These are phyloP conservation scores for Drosophila nr. perissopoda DNA, from an alignment of 2,888 invertebrate species.

Conservation along the genomic window DNA sequence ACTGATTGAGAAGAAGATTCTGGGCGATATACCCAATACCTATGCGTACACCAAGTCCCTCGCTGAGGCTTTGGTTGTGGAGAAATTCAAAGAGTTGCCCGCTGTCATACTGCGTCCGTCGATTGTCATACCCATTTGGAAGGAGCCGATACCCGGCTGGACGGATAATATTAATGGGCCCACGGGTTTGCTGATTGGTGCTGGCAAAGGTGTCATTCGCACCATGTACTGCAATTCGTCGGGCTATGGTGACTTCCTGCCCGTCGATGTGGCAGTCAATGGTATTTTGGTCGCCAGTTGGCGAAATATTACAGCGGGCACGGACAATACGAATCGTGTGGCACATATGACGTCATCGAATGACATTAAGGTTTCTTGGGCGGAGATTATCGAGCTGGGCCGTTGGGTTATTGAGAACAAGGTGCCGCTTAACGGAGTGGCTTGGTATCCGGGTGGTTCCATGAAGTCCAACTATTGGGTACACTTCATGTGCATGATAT, in stretches of 20 bases:
- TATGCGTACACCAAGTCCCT: slow-evolving; percentile 95
- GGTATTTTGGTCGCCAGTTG: slow-evolving; percentile 85
- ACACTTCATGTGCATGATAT: slow-evolving; percentile 92
- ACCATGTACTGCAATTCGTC: slow-evolving; percentile 93
- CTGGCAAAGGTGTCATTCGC: slow-evolving; percentile 95
- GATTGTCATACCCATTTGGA: slow-evolving; percentile 95
- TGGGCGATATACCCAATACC: slow-evolving; percentile 82
- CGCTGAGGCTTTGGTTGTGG: slow-evolving; percentile 93
- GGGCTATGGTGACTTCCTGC: slow-evolving; percentile 92
- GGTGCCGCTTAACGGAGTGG: slow-evolving; percentile 94
- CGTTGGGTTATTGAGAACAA: slow-evolving; percentile 90
- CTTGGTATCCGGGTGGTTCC: slow-evolving; percentile 94
- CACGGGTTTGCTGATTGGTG: slow-evolving; percentile 91
- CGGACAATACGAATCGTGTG: slow-evolving; percentile 85
- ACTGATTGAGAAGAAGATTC: slow-evolving; percentile 88
- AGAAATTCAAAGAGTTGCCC: slow-evolving; percentile 91
- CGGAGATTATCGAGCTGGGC: slow-evolving; percentile 93
- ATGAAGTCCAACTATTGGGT: slow-evolving; percentile 92
- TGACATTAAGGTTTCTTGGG: slow-evolving; percentile 94
- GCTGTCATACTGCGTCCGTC: slow-evolving; percentile 93
- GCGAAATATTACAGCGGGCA: slow-evolving; percentile 73
- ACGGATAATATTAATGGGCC: slow-evolving; percentile 98
- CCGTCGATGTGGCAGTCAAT: slow-evolving; percentile 93
- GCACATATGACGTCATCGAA: slow-evolving; percentile 92
- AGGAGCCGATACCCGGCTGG: slow-evolving; percentile 94